phyloP scores from a whole-genome alignment of 2,113 vertebrate genomes.

The Crotalus tigris region DNA sequence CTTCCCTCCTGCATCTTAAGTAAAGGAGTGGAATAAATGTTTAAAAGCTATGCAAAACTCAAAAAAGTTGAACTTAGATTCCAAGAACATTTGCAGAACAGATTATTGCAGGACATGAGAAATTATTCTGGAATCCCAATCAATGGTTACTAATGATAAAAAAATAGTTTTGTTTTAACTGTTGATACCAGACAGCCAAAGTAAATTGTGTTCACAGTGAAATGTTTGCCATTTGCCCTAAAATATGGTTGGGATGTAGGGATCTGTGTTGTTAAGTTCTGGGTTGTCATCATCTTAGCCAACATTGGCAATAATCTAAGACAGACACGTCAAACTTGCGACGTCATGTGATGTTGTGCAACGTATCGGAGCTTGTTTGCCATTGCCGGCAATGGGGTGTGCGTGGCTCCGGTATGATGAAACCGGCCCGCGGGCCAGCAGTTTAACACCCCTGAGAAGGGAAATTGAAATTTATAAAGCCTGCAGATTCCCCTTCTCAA shows the following conservation, averaged over 20 bases:
- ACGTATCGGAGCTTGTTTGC: no score
- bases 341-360: no score
- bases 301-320: not conserved
- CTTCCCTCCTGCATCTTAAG: not conserved
- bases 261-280: not conserved
- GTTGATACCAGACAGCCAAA: not conserved
- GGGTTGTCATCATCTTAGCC: not conserved
- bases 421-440: no score
- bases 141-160: not conserved
- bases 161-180: not conserved
- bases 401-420: no score
- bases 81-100: not conserved
- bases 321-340: no score
- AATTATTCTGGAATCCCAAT: not conserved
- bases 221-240: not conserved
- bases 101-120: not conserved
- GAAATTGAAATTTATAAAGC: not conserved
- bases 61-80: not conserved
- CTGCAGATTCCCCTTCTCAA: not conserved
- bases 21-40: not conserved
- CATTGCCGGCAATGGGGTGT: no score
- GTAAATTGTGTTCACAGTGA: not conserved
- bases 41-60: not conserved
- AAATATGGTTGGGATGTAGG: not conserved
- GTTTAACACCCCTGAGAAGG: not conserved